Evolutionary conservation across 2,888 invertebrate genomes (phyloP), one percentile per base, ranked within the genome.

Genomic region (Stenodera caucasica): DNA sequence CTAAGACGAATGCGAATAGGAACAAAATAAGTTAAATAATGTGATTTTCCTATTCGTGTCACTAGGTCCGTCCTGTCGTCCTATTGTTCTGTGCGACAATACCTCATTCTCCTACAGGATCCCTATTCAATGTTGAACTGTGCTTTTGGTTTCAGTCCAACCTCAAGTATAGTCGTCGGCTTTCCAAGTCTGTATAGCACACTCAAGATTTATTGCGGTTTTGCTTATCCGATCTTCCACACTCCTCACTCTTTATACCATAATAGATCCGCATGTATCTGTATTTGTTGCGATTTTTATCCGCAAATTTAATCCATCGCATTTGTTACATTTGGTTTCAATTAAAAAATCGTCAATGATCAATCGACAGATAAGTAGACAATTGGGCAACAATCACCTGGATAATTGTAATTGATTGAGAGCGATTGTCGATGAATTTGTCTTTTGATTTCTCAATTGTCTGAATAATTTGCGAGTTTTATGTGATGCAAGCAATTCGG

Each of bases 131-230:
- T 21, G 55, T 58, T 55, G 61, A 61, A 61, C 67, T 61, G 61
- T 56, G 64, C 59, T 57, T 64, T 55, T 62, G 55, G 57, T 58
- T 59, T 64, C 59, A 59, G 61, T 60, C 62, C 45, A 56, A 62
- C 62, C 62, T 58, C 62, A 58, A 62, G 58, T 55, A 58, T 60
- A 66, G 56, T 61, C 18, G 45, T 45, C 62, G 63, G 63, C 63
- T 65, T 63, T 64, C 65, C 67, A 66, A 67, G 68, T 68, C 66
- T 56, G 68, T 21, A 3, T 65, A 64, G 65, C 65, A 61, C 55
- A 64, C 60, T 62, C 55, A 58, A 68, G 67, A 71, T 72, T 72
- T 72, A 72, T 72, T 69, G 70, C 68, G 70, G 70, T 70, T 68
- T 72, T 68, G 68, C 67, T 69, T 72, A 70, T 69, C 65, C 67